Evolutionary conservation across 2,888 invertebrate genomes (phyloP).

Genomic region (Pachymerium ferrugineum): DNA sequence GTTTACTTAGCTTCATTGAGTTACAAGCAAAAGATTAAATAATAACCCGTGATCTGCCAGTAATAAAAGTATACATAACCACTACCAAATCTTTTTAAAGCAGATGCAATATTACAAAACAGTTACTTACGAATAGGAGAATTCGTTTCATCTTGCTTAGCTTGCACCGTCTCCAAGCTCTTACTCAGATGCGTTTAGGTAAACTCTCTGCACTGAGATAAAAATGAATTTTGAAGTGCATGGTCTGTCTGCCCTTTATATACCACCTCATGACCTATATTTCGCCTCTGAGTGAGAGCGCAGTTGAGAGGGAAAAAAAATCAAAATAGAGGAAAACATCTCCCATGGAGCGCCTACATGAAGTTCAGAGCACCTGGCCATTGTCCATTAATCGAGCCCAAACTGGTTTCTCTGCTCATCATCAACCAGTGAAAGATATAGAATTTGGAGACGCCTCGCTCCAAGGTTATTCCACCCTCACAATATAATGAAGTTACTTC

Average conservation of each 20-base stretch:
- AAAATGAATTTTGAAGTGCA: background rate
- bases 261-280: background rate
- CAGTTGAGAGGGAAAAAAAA: background rate
- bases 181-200: background rate
- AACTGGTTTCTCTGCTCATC: background rate
- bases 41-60: too few relatives aligned
- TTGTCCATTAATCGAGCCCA: background rate
- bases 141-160: background rate
- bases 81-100: too few relatives aligned
- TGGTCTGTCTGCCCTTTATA: background rate
- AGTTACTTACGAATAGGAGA: background rate
- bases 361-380: slow-evolving; percentile 2
- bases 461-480: background rate
- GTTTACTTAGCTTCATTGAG: too few relatives aligned
- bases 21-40: too few relatives aligned
- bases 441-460: background rate
- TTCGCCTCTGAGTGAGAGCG: background rate
- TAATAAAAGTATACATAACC: too few relatives aligned
- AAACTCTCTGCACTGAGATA: background rate
- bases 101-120: too few relatives aligned
- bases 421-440: background rate
- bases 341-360: background rate
- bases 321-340: background rate
- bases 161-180: too few relatives aligned
- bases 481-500: background rate